phyloP scores from a whole-genome alignment of 2,888 invertebrate species.

The Argyresthia albistria region DNA sequence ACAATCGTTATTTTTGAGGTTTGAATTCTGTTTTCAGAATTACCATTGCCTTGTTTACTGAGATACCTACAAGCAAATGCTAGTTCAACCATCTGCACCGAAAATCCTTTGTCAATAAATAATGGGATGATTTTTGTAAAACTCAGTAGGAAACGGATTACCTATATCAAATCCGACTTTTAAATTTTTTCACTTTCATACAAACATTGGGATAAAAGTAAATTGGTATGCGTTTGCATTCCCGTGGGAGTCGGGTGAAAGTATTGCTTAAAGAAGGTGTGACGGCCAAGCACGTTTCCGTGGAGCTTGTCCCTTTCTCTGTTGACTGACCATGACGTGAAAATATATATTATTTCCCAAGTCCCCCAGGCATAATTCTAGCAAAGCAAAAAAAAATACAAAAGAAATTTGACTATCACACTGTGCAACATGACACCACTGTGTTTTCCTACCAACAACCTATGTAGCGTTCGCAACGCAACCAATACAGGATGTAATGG shows the following conservation, averaged over 20 bases:
- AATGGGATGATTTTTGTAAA: slow-evolving; percentile 19
- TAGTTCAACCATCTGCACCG: slow-evolving; percentile 5
- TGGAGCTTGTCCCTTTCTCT: too few species aligned
- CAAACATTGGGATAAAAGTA: slow-evolving; percentile 14
- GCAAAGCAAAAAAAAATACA: too few species aligned
- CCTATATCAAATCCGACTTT: slow-evolving; percentile 9
- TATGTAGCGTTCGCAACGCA: too few species aligned
- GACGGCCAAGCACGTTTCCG: too few species aligned
- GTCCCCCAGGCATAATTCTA: too few species aligned
- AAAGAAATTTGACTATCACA: too few species aligned
- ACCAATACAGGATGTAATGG: too few species aligned
- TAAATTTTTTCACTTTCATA: slow-evolving; percentile 18
- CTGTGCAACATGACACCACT: too few species aligned
- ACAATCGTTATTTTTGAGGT: not conserved
- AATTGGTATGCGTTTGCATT: slow-evolving; percentile 19
- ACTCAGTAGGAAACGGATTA: slow-evolving; percentile 39
- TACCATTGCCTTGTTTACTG: not conserved
- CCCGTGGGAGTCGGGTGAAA: slow-evolving; percentile 31
- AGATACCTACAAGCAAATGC: slow-evolving; percentile 6
- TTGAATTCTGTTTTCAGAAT: not conserved
- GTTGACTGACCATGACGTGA: too few species aligned
- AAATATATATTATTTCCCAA: too few species aligned
- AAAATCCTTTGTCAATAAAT: not conserved
- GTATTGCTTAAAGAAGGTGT: slow-evolving; percentile 10
- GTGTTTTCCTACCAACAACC: too few species aligned